phyloP scores from a whole-genome alignment of 2,113 vertebrate genomes.

The Psephotus haematonotus region DNA sequence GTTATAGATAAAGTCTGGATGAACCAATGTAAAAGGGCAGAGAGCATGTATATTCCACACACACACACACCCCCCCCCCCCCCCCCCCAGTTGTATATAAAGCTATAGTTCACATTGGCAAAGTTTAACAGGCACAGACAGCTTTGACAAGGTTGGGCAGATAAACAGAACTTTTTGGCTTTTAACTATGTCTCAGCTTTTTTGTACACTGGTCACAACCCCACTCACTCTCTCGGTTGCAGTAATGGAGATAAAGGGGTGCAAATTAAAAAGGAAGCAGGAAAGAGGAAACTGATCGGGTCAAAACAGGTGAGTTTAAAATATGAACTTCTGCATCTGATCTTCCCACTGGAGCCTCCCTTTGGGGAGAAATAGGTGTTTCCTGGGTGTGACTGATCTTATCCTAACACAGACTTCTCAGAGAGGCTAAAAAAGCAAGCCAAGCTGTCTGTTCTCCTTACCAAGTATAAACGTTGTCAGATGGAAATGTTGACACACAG shows the following conservation, averaged over 20 bases:
- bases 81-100: not conserved
- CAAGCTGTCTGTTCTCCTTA: not conserved
- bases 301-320: constrained; percentile 22
- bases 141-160: not conserved
- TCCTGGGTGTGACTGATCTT: not conserved
- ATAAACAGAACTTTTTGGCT: not conserved
- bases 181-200: not conserved
- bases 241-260: not conserved
- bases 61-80: too few species aligned
- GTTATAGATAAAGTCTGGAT: constrained; percentile 64
- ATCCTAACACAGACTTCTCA: not conserved
- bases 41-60: not conserved
- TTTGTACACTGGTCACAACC: not conserved
- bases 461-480: not conserved
- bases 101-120: not conserved
- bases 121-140: not conserved
- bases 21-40: not conserved
- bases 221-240: not conserved
- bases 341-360: not conserved
- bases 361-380: not conserved
- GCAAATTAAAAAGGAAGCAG: not conserved
- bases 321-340: not conserved
- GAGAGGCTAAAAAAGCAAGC: not conserved
- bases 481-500: not conserved
- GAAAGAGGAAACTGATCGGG: not conserved